These are phyloP conservation scores for Bacillus rossius DNA, from an alignment of 1,140 invertebrate genomes.

Conservation along the genomic window DNA sequence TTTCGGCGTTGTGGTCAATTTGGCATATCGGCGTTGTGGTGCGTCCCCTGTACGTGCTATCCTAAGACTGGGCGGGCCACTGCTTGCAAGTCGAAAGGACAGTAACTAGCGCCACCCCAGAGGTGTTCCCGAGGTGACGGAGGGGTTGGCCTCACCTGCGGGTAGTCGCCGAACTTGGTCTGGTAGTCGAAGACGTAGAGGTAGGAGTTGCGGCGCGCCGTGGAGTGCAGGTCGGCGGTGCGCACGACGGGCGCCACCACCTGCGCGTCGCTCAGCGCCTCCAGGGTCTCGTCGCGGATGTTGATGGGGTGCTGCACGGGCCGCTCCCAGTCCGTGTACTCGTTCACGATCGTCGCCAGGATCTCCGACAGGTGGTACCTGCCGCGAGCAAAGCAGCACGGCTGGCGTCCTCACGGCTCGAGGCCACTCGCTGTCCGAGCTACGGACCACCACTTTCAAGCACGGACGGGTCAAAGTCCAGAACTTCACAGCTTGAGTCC, in stretches of 20 bases:
- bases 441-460: too few species aligned
- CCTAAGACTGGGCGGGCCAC: too few species aligned
- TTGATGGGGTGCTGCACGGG: conserved; percentile 89
- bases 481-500: too few species aligned
- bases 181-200: conserved; percentile 94
- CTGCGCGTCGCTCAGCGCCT: conserved; percentile 89
- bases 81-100: too few species aligned
- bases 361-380: conserved; percentile 70
- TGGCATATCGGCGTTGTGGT: too few species aligned
- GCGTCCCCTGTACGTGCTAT: too few species aligned
- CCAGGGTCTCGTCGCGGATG: conserved; percentile 88
- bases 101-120: too few species aligned
- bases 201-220: conserved; percentile 74
- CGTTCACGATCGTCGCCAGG: conserved; percentile 85
- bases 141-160: conserved; percentile 81
- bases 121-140: too few species aligned
- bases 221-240: conserved; percentile 88
- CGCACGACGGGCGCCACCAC: conserved; percentile 89
- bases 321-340: conserved; percentile 96
- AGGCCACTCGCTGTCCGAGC: neutral
- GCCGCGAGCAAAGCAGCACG: too few species aligned
- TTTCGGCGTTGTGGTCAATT: too few species aligned
- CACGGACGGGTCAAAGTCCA: too few species aligned
- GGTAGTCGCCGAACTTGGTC: conserved; percentile 84
- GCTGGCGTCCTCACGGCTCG: conserved; percentile 1